These are phyloP conservation scores for Orchesella flavescens DNA, from an alignment of 2,888 invertebrate species.

Conservation along the genomic window DNA sequence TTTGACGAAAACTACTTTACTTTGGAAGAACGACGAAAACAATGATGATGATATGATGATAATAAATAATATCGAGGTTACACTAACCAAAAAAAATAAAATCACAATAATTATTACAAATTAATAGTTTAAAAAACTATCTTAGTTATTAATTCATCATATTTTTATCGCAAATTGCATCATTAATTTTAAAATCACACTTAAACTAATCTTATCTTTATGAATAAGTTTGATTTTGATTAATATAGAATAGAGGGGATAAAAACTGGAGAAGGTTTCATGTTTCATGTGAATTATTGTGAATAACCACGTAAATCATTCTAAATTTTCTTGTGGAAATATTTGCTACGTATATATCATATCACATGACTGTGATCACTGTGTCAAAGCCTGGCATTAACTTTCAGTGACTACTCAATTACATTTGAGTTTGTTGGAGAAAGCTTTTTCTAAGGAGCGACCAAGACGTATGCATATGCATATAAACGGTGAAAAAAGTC, in stretches of 20 bases:
- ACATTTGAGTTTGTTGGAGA: constrained; percentile 5
- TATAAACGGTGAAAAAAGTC: not conserved
- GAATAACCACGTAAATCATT: too few species aligned
- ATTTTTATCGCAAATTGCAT: not conserved
- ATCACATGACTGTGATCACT: too few species aligned
- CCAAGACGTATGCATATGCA: not conserved
- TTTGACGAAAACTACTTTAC: constrained; percentile 24
- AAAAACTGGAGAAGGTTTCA: too few species aligned
- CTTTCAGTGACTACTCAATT: constrained; percentile 38
- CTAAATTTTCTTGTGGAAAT: too few species aligned
- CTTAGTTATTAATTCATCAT: not conserved
- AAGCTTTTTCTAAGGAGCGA: not conserved
- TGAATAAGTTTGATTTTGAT: too few species aligned
- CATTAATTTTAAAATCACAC: not conserved
- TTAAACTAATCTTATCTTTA: too few species aligned
- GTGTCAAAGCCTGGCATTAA: not conserved
- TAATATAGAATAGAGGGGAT: too few species aligned
- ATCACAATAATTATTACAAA: constrained; percentile 27
- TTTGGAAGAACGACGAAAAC: constrained; percentile 20
- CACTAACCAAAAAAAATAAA: constrained; percentile 38
- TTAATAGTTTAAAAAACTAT: not conserved
- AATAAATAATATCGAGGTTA: constrained; percentile 32
- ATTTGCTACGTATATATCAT: too few species aligned
- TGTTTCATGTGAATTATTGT: too few species aligned
- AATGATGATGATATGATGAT: constrained; percentile 1